phyloP scores from a whole-genome alignment of 2,113 vertebrate species.

The Formicarius rufipectus region DNA sequence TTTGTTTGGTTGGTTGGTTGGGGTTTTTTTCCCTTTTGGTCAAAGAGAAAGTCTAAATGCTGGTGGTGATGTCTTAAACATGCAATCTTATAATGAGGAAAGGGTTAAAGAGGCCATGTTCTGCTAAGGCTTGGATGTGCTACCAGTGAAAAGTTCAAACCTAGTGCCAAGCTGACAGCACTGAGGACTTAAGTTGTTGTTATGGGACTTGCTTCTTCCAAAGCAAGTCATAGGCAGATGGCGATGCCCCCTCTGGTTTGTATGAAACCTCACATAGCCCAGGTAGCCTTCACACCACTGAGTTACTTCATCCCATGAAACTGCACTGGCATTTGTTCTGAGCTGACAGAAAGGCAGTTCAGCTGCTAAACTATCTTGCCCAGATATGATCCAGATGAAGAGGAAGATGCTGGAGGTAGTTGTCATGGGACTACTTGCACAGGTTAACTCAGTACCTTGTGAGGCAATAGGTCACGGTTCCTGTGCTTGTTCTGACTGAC shows the following conservation, averaged over 20 bases:
- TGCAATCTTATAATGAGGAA: background rate
- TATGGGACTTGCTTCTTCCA: background rate
- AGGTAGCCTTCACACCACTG: background rate
- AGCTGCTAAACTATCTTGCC: background rate
- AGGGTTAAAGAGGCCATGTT: background rate
- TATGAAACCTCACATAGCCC: background rate
- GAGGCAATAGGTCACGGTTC: background rate
- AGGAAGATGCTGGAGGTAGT: background rate
- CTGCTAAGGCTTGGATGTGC: background rate
- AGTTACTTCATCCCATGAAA: background rate
- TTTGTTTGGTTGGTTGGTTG: no score
- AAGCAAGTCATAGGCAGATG: background rate
- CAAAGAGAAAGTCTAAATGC: background rate
- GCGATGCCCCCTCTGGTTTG: background rate
- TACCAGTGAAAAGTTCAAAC: background rate
- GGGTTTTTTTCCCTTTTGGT: no score
- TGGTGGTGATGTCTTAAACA: background rate
- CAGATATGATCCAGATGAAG: background rate
- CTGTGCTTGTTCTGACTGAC: background rate
- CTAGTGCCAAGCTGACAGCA: background rate
- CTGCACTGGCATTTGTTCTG: background rate
- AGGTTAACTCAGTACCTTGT: accelerated
- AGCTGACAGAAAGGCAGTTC: background rate
- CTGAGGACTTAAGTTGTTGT: background rate
- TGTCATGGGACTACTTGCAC: background rate